Evolutionary conservation across 1,140 invertebrate genomes (phyloP).

Genomic region (Sinonovacula constricta): DNA sequence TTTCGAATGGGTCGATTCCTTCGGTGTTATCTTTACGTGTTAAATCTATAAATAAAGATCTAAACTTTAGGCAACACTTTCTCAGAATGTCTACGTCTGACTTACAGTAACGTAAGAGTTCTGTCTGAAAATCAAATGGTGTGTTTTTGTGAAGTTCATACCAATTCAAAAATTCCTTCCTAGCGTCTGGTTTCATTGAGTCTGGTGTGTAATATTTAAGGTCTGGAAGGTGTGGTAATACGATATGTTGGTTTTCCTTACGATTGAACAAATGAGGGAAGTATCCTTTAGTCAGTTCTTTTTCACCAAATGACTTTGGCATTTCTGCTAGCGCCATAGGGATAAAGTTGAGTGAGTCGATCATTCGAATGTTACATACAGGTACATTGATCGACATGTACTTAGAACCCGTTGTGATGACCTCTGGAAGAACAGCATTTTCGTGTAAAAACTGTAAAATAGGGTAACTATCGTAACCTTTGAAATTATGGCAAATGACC

Average conservation of each 20-base stretch:
- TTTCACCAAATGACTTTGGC: too few species aligned
- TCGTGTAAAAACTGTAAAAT: not conserved
- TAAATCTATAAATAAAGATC: too few species aligned
- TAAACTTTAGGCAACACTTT: too few species aligned
- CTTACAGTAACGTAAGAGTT: conserved; percentile 4
- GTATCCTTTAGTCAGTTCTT: too few species aligned
- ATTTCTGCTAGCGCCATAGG: too few species aligned
- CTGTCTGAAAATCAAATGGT: conserved; percentile 7
- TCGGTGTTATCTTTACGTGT: not conserved
- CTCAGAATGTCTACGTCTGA: conserved; percentile 42
- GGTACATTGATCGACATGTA: conserved; percentile 1
- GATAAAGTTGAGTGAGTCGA: too few species aligned
- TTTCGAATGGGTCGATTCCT: not conserved
- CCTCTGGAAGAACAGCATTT: not conserved
- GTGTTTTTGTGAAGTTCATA: conserved; percentile 11
- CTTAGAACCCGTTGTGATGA: too few species aligned
- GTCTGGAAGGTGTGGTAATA: not conserved
- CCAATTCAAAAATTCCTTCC: too few species aligned
- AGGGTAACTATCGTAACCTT: not conserved
- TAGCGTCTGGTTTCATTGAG: not conserved
- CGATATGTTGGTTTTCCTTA: not conserved
- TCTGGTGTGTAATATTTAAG: not conserved
- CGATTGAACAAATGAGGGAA: too few species aligned
- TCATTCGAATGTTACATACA: conserved; percentile 4
- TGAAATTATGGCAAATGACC: too few species aligned